Percentiles rank a stretch among this genome's conserved stretches.
phyloP scores from a whole-genome alignment of 2,113 vertebrate genomes.

The Verasper variegatus region DNA sequence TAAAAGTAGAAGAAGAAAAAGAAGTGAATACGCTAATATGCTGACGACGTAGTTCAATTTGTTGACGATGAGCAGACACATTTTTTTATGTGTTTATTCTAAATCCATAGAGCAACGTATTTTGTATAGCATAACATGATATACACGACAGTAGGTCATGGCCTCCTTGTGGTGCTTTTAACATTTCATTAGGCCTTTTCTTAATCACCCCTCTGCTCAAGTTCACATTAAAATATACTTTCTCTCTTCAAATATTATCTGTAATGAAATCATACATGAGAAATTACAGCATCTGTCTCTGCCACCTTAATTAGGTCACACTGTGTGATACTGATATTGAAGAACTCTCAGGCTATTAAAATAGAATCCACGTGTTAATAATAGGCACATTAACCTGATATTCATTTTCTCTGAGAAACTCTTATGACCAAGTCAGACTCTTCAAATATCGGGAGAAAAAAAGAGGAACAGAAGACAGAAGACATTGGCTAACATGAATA shows the following conservation, averaged over 20 bases:
- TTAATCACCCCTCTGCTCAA: constrained; percentile 1
- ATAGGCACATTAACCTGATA: constrained; percentile 58
- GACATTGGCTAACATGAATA: background rate
- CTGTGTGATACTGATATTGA: constrained; percentile 36
- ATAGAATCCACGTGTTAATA: constrained; percentile 63
- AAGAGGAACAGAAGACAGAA: constrained; percentile 4
- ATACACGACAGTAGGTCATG: background rate
- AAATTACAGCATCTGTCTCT: constrained; percentile 56
- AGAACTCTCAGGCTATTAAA: constrained; percentile 61
- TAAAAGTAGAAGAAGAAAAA: too few relatives aligned
- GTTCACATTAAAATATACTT: constrained; percentile 20
- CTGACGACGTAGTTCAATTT: too few relatives aligned
- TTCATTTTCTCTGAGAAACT: constrained; percentile 53
- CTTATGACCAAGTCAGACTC: constrained; percentile 40
- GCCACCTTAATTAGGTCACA: constrained; percentile 60
- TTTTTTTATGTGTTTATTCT: too few relatives aligned
- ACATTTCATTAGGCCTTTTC: constrained; percentile 6
- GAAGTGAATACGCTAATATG: too few relatives aligned
- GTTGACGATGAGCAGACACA: too few relatives aligned
- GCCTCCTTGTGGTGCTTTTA: background rate
- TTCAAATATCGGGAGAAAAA: too few relatives aligned
- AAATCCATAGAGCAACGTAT: background rate
- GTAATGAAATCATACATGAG: constrained; percentile 33
- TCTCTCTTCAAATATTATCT: constrained; percentile 62
- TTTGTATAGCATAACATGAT: constrained; percentile 4